Evolutionary conservation across 2,888 invertebrate species (phyloP).

Genomic region (Diachrysia chrysitis): DNA sequence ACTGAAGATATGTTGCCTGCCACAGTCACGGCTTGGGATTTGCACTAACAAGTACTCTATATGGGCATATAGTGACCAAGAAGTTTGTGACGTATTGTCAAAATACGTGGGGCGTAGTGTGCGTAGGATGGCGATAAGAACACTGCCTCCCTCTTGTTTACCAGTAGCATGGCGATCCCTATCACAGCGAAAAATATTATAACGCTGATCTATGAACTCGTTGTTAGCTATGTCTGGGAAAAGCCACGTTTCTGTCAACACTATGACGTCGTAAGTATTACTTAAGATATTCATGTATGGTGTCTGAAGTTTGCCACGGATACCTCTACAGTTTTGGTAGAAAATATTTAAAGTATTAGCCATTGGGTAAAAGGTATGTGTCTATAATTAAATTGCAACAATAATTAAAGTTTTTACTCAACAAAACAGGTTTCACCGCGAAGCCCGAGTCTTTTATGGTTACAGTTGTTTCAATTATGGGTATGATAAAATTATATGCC

Average conservation of each 20-base stretch:
- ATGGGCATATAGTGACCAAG: too few species aligned
- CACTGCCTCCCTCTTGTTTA: neutral
- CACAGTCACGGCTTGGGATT: neutral
- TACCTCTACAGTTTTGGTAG: constrained; percentile 1
- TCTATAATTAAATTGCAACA: too few species aligned
- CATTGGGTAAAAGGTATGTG: neutral
- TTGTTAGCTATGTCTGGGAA: neutral
- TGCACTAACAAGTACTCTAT: neutral
- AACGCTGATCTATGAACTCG: neutral
- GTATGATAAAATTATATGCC: too few species aligned
- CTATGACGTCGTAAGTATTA: constrained; percentile 1
- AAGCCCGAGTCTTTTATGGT: too few species aligned
- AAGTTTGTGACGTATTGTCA: too few species aligned
- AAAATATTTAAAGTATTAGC: neutral
- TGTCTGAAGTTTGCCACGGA: neutral
- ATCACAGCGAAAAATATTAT: neutral
- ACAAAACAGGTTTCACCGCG: too few species aligned
- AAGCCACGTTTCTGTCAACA: constrained; percentile 3
- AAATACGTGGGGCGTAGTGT: neutral
- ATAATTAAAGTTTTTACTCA: too few species aligned
- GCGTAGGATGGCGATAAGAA: constrained; percentile 3
- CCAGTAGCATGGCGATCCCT: neutral
- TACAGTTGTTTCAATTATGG: too few species aligned
- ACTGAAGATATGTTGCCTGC: neutral
- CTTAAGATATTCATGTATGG: neutral